Evolutionary conservation across 2,888 invertebrate genomes (phyloP).

Genomic region (Erpobdella octoculata): DNA sequence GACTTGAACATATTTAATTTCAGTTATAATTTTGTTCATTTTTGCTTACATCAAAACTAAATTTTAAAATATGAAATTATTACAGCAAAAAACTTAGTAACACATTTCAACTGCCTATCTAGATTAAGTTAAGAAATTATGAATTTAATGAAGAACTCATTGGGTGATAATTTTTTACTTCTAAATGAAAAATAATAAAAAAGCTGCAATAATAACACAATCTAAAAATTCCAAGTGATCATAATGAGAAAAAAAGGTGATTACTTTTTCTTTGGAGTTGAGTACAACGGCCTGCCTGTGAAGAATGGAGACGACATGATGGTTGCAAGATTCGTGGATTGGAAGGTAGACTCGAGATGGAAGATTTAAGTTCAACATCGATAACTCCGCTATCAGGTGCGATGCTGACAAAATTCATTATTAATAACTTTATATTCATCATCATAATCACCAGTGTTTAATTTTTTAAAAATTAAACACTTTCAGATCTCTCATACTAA

Average conservation of each 20-base stretch:
- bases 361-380: slow-evolving; percentile 85
- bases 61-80: no score
- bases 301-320: slow-evolving; percentile 91
- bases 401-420: slow-evolving; percentile 53
- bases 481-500: no score
- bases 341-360: slow-evolving; percentile 97
- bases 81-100: no score
- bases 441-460: not conserved
- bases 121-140: no score
- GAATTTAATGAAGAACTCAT: no score
- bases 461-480: not conserved
- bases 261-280: slow-evolving; percentile 91
- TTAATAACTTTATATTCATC: not conserved
- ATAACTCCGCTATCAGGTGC: slow-evolving; percentile 80
- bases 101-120: no score
- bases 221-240: not conserved
- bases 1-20: no score
- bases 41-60: no score
- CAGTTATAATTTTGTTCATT: no score
- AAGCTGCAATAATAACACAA: no score
- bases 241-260: slow-evolving; percentile 4
- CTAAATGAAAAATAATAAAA: no score
- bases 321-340: slow-evolving; percentile 64
- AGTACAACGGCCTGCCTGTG: slow-evolving; percentile 93
- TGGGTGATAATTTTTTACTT: no score